Conservation (phyloP, 2,888 invertebrate genomes). For the Tetanocera ferruginea region DNA sequence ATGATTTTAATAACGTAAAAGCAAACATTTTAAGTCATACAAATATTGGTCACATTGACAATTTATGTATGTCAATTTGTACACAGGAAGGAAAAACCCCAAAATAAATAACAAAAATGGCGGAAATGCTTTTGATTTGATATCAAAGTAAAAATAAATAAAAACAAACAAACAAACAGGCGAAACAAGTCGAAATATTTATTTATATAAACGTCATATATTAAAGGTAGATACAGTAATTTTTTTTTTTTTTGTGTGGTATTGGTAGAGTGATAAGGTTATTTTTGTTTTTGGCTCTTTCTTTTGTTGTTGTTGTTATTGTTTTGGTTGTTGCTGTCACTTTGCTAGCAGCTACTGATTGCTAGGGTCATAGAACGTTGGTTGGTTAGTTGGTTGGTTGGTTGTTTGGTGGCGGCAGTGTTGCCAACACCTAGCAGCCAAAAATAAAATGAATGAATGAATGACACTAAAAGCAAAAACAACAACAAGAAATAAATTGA, state of each 20-base stretch:
- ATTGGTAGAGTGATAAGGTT: too few species aligned
- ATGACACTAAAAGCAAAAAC: not conserved
- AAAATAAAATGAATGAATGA: constrained; percentile 1
- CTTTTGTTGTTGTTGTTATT: too few species aligned
- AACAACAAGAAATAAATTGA: constrained; percentile 5
- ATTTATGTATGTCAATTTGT: not conserved
- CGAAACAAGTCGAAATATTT: too few species aligned
- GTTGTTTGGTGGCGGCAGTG: not conserved
- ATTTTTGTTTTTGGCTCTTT: too few species aligned
- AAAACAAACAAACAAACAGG: too few species aligned
- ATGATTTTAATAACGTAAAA: too few species aligned
- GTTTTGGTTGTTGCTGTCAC: not conserved
- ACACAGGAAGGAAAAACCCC: not conserved
- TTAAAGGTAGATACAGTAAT: too few species aligned
- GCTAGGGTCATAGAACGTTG: constrained; percentile 1
- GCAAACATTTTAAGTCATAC: too few species aligned
- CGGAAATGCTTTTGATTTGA: constrained; percentile 6
- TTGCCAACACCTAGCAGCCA: constrained; percentile 2
- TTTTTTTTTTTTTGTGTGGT: too few species aligned
- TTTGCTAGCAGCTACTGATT: not conserved
- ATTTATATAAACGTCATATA: too few species aligned
- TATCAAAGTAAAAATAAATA: constrained; percentile 12
- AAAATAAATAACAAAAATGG: constrained; percentile 5
- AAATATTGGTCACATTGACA: too few species aligned
- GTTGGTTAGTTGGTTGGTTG: too few species aligned